Evolutionary conservation across 2,888 invertebrate species (phyloP).

Genomic region (Epirrhoe tristata): DNA sequence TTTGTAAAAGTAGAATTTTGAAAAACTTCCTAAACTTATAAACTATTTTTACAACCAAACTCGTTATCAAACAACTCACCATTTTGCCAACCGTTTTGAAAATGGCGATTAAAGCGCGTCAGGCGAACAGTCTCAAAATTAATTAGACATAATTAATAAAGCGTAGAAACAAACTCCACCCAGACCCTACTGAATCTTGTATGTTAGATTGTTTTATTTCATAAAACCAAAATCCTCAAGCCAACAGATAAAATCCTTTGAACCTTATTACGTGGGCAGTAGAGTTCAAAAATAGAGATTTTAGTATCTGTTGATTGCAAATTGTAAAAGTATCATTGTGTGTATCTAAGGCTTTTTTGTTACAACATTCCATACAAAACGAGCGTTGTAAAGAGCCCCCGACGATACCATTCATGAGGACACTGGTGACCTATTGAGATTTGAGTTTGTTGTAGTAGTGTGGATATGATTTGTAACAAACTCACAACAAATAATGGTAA

Average conservation of each 20-base stretch:
- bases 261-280: constrained; percentile 30
- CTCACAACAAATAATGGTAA: not conserved
- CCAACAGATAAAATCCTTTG: constrained; percentile 17
- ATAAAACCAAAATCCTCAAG: constrained; percentile 48
- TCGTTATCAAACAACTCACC: constrained; percentile 39
- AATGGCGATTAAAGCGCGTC: constrained; percentile 63
- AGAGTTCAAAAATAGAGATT: constrained; percentile 50
- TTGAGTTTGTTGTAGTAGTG: constrained; percentile 58
- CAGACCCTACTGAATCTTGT: constrained; percentile 73
- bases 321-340: constrained; percentile 69
- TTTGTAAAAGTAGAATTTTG: not conserved
- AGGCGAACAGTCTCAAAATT: constrained; percentile 76
- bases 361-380: constrained; percentile 84
- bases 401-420: constrained; percentile 84
- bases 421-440: constrained; percentile 84
- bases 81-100: constrained; percentile 62
- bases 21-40: constrained; percentile 31
- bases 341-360: constrained; percentile 84
- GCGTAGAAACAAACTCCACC: constrained; percentile 79
- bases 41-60: constrained; percentile 40
- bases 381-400: constrained; percentile 83
- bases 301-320: constrained; percentile 47
- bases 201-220: constrained; percentile 76
- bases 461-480: constrained; percentile 55
- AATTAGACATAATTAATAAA: constrained; percentile 85